A percentile compares a stretch with the other conserved stretches of the same genome.
phyloP scores from a whole-genome alignment of 2,113 vertebrate species.

The Spermophilus dauricus region DNA sequence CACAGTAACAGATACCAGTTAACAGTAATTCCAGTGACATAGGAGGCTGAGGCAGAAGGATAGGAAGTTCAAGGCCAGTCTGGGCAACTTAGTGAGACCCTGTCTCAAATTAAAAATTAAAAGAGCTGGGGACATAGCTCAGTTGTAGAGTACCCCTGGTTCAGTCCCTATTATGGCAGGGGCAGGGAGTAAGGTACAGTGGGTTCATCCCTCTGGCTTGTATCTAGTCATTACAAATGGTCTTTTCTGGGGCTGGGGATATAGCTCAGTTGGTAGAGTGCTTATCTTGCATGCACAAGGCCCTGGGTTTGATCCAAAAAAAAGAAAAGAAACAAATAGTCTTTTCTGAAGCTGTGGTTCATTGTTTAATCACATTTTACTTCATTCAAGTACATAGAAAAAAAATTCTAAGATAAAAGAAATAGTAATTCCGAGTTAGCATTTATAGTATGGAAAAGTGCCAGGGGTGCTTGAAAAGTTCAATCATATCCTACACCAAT shows the following conservation, averaged over 20 bases:
- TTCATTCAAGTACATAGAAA: slow-evolving; percentile 36
- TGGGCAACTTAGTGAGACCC: background rate
- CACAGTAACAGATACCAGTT: background rate
- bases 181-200: too few species aligned
- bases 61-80: background rate
- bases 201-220: background rate
- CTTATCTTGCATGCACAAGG: too few species aligned
- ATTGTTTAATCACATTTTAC: slow-evolving; percentile 46
- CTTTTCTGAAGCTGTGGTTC: slow-evolving; percentile 43
- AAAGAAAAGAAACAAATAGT: background rate
- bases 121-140: background rate
- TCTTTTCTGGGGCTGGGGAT: background rate
- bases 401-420: slow-evolving; percentile 41
- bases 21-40: background rate
- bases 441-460: slow-evolving; percentile 59
- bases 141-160: background rate
- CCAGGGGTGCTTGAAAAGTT: slow-evolving; percentile 11
- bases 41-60: background rate
- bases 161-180: background rate
- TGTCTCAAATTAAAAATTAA: background rate
- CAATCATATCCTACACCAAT: background rate
- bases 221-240: slow-evolving; percentile 12
- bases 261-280: too few species aligned
- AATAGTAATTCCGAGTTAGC: slow-evolving; percentile 37
- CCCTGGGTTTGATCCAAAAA: too few species aligned